phyloP scores from a whole-genome alignment of 1,140 invertebrate species.

The Heliconius hermathena region DNA sequence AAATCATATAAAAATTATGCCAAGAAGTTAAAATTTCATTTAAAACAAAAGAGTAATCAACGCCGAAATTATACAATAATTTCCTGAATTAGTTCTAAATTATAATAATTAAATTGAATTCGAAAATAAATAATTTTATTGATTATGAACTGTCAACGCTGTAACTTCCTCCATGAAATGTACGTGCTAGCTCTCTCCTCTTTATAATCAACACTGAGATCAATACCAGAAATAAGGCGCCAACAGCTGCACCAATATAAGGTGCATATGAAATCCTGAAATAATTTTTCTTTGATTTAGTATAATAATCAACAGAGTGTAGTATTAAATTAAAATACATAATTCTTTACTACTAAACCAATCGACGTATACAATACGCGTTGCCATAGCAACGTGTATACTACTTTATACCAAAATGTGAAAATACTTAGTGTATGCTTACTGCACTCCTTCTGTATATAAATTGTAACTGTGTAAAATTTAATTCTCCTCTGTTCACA shows the following conservation, averaged over 20 bases:
- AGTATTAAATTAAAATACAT: neutral
- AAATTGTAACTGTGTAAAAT: too few species aligned
- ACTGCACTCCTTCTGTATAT: too few species aligned
- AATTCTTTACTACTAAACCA: too few species aligned
- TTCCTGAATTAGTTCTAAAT: neutral
- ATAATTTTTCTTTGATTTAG: neutral
- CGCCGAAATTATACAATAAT: neutral
- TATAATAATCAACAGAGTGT: neutral
- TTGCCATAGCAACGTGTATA: too few species aligned
- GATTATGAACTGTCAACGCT: slow-evolving; percentile 41
- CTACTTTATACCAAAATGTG: too few species aligned
- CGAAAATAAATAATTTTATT: neutral
- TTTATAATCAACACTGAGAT: slow-evolving; percentile 27
- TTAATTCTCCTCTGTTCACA: too few species aligned
- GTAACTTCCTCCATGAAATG: slow-evolving; percentile 42
- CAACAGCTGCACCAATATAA: slow-evolving; percentile 21
- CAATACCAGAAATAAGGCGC: slow-evolving; percentile 10
- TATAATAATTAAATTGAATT: neutral
- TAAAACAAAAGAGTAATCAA: neutral
- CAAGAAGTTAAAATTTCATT: too few species aligned
- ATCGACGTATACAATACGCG: too few species aligned
- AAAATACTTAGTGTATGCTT: too few species aligned
- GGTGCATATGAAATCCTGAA: slow-evolving; percentile 34
- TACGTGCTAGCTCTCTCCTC: slow-evolving; percentile 29
- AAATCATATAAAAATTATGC: too few species aligned